Evolutionary conservation across 2,797 vertebrate genomes (phyloP), one percentile per base, ranked within the genome.

Genomic region (Pangasius larnaudii): DNA sequence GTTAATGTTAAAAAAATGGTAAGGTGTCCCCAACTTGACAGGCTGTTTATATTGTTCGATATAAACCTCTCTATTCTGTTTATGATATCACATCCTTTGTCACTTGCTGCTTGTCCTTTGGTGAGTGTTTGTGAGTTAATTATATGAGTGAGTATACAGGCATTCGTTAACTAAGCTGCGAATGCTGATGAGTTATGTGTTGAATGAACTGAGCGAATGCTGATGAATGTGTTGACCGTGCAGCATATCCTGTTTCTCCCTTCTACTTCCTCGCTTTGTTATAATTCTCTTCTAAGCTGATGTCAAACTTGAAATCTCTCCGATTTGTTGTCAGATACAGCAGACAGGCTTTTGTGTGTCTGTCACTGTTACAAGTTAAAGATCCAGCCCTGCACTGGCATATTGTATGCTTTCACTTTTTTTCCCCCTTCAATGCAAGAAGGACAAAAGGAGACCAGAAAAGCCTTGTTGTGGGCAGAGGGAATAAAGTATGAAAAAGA

Each of bases 271-370:
- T 90, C 27, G 78, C 89, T 89, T 90, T 90, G 89, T 91, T 91
- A 87, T 86, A 89, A 91, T 88, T 88, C 88, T 91, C 89, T 80
- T 90, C 89, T 89, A 87, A 90, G 91, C 83, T 86, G 74, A 89
- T 85, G 96, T 94, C 91, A 90, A 92, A 92, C 74, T 95, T 96
- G 94, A 95, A 96, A 96, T 94, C 93, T 93, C 93, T 92, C 93
- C 79, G 96, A 96, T 97, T 96, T 93, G 93, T 95, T 95, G 95
- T 95, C 94, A 95, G 90, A 96, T 96, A 96, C 96, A 96, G 94
- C 96, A 93, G 61, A 93, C 0, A 82, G 92, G 93, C 92, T 94
- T 95, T 95, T 95, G 94, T 91, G 87, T 88, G 85, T 67, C 89
- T 89, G 91, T 91, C 93, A 95, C 93, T 94, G 95, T 94, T 95